phyloP scores from a whole-genome alignment of 2,888 invertebrate genomes.

The Pyrrhia umbra region DNA sequence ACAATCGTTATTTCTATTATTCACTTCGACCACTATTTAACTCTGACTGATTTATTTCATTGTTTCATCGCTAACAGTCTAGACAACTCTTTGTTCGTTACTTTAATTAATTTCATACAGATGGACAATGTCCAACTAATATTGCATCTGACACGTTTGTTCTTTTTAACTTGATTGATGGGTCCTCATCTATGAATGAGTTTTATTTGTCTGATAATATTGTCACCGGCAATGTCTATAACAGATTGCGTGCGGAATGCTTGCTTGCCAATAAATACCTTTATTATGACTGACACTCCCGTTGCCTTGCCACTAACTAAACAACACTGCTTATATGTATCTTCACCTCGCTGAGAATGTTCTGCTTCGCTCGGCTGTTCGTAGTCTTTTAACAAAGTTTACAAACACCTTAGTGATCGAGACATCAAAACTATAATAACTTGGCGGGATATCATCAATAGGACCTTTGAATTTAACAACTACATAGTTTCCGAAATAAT shows the following conservation, averaged over 20 bases:
- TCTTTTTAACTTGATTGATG: conserved; percentile 47
- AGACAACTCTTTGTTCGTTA: conserved; percentile 61
- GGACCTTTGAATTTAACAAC: conserved; percentile 66
- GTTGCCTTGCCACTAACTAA: conserved; percentile 90
- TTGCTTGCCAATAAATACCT: conserved; percentile 82
- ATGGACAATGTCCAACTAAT: conserved; percentile 57
- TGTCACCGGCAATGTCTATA: conserved; percentile 48
- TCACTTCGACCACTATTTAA: conserved; percentile 59
- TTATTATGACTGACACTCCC: conserved; percentile 81
- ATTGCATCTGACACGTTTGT: conserved; percentile 45
- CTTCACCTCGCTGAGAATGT: conserved; percentile 89
- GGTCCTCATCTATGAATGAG: conserved; percentile 43
- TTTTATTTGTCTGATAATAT: conserved; percentile 55
- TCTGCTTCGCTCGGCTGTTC: conserved; percentile 88
- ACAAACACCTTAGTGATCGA: conserved; percentile 61
- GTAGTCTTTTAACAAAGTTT: conserved; percentile 67
- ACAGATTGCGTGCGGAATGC: conserved; percentile 76
- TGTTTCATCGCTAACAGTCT: conserved; percentile 53
- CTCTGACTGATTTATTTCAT: conserved; percentile 60
- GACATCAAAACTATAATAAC: conserved; percentile 53
- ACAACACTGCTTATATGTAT: conserved; percentile 87
- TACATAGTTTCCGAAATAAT: conserved; percentile 67
- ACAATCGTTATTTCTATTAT: conserved; percentile 73
- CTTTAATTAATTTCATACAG: conserved; percentile 58
- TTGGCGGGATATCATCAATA: conserved; percentile 80